Conservation (phyloP, 1,140 invertebrate species). For the Papilio glaucus region DNA sequence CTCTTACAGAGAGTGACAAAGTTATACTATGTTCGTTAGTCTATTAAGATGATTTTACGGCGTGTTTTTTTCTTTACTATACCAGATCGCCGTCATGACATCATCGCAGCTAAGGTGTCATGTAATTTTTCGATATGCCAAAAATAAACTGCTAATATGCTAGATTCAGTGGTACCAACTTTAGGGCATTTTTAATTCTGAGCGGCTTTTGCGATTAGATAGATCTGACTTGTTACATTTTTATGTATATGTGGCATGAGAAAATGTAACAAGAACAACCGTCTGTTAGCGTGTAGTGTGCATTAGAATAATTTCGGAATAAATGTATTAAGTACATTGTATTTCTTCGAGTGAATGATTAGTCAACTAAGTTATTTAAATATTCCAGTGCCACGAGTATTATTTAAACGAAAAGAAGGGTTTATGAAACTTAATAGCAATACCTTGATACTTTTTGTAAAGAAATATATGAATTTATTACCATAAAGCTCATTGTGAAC, state of each 20-base stretch:
- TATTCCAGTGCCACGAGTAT: conserved; percentile 35
- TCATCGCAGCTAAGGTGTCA: too few relatives aligned
- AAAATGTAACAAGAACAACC: not conserved
- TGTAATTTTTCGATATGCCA: too few relatives aligned
- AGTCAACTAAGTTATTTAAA: conserved; percentile 30
- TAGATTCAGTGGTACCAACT: too few relatives aligned
- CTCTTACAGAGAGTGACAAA: too few relatives aligned
- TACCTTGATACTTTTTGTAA: conserved; percentile 30
- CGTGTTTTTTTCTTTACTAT: too few relatives aligned
- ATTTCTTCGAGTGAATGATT: conserved; percentile 3
- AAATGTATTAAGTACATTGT: conserved; percentile 3
- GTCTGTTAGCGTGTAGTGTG: not conserved
- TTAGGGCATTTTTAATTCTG: not conserved
- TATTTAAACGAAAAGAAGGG: conserved; percentile 34
- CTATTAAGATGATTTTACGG: too few relatives aligned
- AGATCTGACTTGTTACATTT: conserved; percentile 25
- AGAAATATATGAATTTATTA: conserved; percentile 32
- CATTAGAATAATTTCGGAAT: conserved; percentile 15
- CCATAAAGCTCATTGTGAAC: conserved; percentile 22
- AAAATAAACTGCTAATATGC: too few relatives aligned
- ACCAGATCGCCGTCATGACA: too few relatives aligned
- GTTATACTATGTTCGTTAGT: too few relatives aligned
- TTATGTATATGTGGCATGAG: not conserved
- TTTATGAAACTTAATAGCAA: conserved; percentile 37
- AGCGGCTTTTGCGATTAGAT: not conserved